Evolutionary conservation across 2,797 vertebrate genomes (phyloP), one percentile per base, ranked within the genome.

Genomic region (Decapterus maruadsi): DNA sequence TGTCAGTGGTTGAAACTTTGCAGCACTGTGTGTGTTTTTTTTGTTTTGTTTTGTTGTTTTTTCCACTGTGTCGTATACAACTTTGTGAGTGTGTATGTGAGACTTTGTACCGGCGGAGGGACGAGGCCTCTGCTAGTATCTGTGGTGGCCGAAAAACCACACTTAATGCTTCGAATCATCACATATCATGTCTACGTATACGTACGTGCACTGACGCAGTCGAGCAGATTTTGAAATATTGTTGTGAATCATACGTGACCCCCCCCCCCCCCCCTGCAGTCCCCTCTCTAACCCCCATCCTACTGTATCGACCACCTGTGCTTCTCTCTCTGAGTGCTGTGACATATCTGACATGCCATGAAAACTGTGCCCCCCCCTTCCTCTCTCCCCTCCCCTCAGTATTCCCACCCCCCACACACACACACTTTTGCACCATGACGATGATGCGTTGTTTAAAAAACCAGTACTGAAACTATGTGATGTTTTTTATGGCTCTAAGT

Each of bases 391-490:
- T 7, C 34, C 34, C 34, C 7, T 36, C 34, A 36, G 34, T 7
- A 36, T 7, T 7, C 34, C 8, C 31, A 34, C 31, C 0, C 31
- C 4, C 31, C 19, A n/a, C 8, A n/a, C 34, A 9, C 63, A 4
- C 6, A 17, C 53, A 76, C 72, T 14, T 62, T 65, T 82, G 80
- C 87, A 88, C 73, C 85, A 81, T 51, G 36, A 81, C 6, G 22
- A 80, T 38, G 1, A 74, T 53, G 50, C 38, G 60, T 82, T 84
- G 68, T 86, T 86, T 36, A 36, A 48, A 26, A 78, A 85, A 79
- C 40, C 73, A 72, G 78, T 87, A 76, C 80, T 86, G 77, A 87
- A 85, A 85, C 74, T 69, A 59, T 87, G 89, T 89, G 87, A 85
- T 84, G 67, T 88, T 84, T 86, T 77, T 63, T 77, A 69, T 80